A percentile compares a stretch with the other conserved stretches of the same genome.
These are phyloP conservation scores for Lucifuga dentata DNA, from an alignment of 2,113 vertebrate genomes.

Conservation along the genomic window DNA sequence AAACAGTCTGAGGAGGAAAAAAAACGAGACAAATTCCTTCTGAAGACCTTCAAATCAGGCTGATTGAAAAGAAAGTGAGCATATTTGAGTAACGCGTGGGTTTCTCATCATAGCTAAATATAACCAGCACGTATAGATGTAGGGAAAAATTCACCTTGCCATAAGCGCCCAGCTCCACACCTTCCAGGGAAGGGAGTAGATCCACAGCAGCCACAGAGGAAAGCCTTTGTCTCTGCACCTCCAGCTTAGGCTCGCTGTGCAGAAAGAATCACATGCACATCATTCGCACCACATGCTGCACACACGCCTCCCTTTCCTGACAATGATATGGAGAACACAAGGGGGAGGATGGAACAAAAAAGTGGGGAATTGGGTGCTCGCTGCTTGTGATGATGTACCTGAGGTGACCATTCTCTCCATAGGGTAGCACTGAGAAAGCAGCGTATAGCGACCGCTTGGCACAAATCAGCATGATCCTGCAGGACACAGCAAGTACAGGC, in stretches of 20 bases:
- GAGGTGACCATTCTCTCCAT: constrained; percentile 90
- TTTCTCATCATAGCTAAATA: background rate
- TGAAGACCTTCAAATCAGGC: background rate
- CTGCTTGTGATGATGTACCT: constrained; percentile 84
- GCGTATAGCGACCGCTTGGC: constrained; percentile 95
- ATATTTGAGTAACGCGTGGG: accelerated
- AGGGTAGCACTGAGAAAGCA: constrained; percentile 96
- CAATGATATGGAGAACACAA: constrained; percentile 36
- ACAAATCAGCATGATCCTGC: constrained; percentile 97
- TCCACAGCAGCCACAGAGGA: constrained; percentile 90
- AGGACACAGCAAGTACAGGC: constrained; percentile 78
- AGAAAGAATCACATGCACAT: constrained; percentile 31
- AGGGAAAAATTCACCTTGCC: constrained; percentile 87
- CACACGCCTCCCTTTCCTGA: constrained; percentile 1
- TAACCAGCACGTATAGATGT: too few species aligned
- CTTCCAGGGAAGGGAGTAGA: constrained; percentile 91
- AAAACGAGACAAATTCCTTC: background rate
- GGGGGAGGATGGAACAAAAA: constrained; percentile 48
- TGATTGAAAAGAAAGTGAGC: background rate
- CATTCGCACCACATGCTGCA: background rate
- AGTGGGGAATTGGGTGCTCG: constrained; percentile 30
- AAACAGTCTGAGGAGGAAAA: constrained; percentile 87
- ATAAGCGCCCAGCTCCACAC: constrained; percentile 89
- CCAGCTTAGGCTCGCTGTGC: constrained; percentile 89
- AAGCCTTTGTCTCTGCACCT: constrained; percentile 90